Evolutionary conservation across 1,140 invertebrate species (phyloP), one percentile per base, ranked within the genome.

Genomic region (Portunus trituberculatus): DNA sequence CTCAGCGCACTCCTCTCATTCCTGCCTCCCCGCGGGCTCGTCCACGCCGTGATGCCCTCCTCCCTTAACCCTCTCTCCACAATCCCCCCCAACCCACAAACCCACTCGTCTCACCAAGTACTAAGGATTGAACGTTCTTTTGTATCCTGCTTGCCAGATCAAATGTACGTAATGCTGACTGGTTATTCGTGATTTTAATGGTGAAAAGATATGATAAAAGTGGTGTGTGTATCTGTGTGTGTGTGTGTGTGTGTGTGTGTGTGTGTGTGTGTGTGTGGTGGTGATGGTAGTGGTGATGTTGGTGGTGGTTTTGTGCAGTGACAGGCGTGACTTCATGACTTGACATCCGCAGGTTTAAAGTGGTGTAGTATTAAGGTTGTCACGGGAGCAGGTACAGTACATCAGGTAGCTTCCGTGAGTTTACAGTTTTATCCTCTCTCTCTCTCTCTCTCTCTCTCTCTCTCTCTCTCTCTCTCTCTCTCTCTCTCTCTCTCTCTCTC

Each of bases 201-300:
- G 52, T 59, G 52, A 14, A 59, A 14, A 59, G 16, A 14, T 0
- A 10, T 59, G 52, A 20, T 59, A 59, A 59, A 59, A 59, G 52
- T 59, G 52, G 52, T 4, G 4, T 89, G 39, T 89, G 39, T 28
- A 7, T 28, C 7, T 89, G 39, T 39, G 39, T 28, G 39, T 89
- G 39, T 89, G 39, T 39, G 39, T 89, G 39, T 89, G 39, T 89
- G 39, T 89, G 39, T 89, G 87, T 89, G 39, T 89, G 39, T 39
- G 45, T 45, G 45, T 89, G 20, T 45, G 45, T 89, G 45, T 89
- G 20, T 2, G 31, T 89, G 45, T 89, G 45, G 16, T 16, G n/a
- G 32, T 29, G 32, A 4, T 14, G n/a, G 32, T 29, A 16, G n/a
- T 16, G 16, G 32, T 29, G 86, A 3, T 16, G 20, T 0, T 29